Evolutionary conservation across 1,140 invertebrate genomes (phyloP).

Genomic region (Acyrthosiphon pisum): DNA sequence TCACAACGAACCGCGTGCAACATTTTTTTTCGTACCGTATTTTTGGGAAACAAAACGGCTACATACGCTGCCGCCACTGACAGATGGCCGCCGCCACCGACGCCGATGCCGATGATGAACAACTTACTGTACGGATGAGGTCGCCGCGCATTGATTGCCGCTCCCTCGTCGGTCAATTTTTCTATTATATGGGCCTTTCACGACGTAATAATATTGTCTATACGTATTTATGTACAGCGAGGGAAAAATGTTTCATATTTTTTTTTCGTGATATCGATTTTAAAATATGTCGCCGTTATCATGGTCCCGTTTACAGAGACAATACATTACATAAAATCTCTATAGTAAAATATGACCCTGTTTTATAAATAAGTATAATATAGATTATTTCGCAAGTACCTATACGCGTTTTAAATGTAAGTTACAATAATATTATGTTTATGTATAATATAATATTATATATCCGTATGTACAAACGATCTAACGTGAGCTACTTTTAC

Average conservation of each 20-base stretch:
- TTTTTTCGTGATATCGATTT: neutral
- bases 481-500: neutral
- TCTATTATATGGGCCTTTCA: neutral
- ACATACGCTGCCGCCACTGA: neutral
- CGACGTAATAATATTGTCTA: too few relatives aligned
- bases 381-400: too few relatives aligned
- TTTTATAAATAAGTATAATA: neutral
- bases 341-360: neutral
- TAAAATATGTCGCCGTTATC: neutral
- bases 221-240: neutral
- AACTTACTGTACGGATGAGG: neutral
- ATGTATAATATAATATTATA: too few relatives aligned
- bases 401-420: too few relatives aligned
- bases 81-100: neutral
- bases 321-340: neutral
- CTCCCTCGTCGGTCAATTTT: neutral
- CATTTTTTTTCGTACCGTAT: neutral
- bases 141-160: neutral
- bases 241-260: too few relatives aligned
- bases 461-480: neutral
- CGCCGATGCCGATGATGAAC: neutral
- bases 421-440: too few relatives aligned
- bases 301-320: neutral
- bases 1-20: too few relatives aligned
- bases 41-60: neutral